Base-by-base conservation (phyloP, 1,140 invertebrate genomes). In the Procambarus virginalis region DNA sequence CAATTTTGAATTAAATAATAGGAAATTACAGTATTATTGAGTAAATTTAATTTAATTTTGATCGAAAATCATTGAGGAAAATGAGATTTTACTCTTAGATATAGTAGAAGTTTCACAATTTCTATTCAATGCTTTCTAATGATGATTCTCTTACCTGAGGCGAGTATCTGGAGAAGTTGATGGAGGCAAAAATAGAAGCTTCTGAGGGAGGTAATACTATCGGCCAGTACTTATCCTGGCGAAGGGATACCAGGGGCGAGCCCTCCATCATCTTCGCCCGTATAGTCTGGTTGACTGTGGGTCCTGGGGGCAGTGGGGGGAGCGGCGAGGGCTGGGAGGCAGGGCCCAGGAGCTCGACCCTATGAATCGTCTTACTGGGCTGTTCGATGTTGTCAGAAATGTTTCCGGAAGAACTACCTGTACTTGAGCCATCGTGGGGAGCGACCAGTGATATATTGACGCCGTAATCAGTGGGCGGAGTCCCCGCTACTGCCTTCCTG, bases 171-270 rank as follows among this genome's bases (percentile, higher is more conserved):
- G 78, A 68, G 49, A 80, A 82, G 48, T 82, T 51, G 9, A 89
- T 49, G 45, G 34, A 9, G 3, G 78, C n/a, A 46, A 89, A 89
- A 58, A 89, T 51, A 34, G 73, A 14, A 2, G 64, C 86, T 45
- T 81, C 22, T 2, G 86, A 75, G n/a, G 79, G 86, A n/a, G 78
- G 17, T 58, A 89, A 34, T 70, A 89, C 34, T 2, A 34, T 20
- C 2, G 86, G 86, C 86, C 86, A 89, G 48, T 73, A 82, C 9
- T 68, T n/a, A 60, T 89, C 86, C 48, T 46, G 78, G 0, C 6
- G 78, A 1, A 89, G 86, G 17, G 46, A 34, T 9, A 81, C 80
- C 5, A 82, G 55, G 20, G 86, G 86, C 1, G 79, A 51, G n/a
- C 75, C 60, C 48, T 73, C 49, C 58, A 34, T 55, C 49, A 51